These are phyloP conservation scores for Amblyteles armatorius DNA, from an alignment of 2,888 invertebrate species.

Conservation along the genomic window DNA sequence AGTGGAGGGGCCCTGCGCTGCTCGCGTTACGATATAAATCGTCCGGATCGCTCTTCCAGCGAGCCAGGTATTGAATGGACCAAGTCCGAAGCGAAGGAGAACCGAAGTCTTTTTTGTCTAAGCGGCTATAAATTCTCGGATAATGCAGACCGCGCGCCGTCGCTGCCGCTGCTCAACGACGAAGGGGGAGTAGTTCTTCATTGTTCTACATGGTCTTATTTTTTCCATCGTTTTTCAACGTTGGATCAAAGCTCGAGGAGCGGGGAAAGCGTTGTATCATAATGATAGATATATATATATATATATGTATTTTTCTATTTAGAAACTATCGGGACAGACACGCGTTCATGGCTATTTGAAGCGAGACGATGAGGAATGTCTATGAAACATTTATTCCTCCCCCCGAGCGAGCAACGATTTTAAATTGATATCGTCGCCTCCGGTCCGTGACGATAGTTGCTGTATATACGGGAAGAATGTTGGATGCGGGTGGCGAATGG, in stretches of 20 bases:
- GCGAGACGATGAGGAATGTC: not conserved
- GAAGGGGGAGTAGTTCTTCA: conserved; percentile 30
- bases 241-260: conserved; percentile 23
- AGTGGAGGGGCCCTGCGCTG: conserved; percentile 4
- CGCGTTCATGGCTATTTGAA: conserved; percentile 26
- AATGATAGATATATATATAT: conserved; percentile 9
- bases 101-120: conserved; percentile 72
- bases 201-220: conserved; percentile 26
- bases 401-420: not conserved
- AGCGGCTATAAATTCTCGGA: conserved; percentile 79
- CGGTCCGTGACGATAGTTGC: conserved; percentile 2
- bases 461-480: conserved; percentile 29
- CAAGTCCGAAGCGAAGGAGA: conserved; percentile 70
- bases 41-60: conserved; percentile 57
- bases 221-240: conserved; percentile 28
- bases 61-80: conserved; percentile 71
- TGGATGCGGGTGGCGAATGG: conserved; percentile 61
- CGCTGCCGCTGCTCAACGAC: conserved; percentile 38
- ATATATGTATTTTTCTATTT: not conserved
- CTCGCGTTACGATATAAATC: conserved; percentile 66
- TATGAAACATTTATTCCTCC: conserved; percentile 14
- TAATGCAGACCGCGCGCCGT: conserved; percentile 70
- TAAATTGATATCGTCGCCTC: conserved; percentile 44
- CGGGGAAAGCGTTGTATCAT: conserved; percentile 6
- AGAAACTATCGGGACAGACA: conserved; percentile 52